Evolutionary conservation across 1,140 invertebrate genomes (phyloP).

Genomic region (Pogonomyrmex californicus): DNA sequence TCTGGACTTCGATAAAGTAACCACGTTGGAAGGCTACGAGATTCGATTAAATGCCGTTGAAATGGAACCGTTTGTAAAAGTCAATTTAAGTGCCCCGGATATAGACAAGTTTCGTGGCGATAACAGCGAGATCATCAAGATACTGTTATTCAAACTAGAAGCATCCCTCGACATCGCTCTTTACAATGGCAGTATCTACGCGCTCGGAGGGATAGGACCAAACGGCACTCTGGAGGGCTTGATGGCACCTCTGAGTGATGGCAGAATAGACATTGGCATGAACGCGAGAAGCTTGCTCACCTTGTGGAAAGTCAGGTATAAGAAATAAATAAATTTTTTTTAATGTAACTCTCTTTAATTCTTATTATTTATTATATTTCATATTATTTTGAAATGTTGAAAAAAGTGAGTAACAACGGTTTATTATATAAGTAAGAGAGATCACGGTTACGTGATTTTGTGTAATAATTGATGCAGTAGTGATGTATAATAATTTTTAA

Average conservation of each 20-base stretch:
- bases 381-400: too few species aligned
- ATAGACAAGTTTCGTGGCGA: constrained; percentile 60
- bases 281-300: constrained; percentile 35
- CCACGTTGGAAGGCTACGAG: constrained; percentile 51
- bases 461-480: too few species aligned
- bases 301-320: constrained; percentile 63
- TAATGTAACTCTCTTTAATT: too few species aligned
- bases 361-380: too few species aligned
- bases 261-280: constrained; percentile 69
- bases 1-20: constrained; percentile 65
- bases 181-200: not conserved
- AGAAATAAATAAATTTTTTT: not conserved
- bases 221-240: constrained; percentile 60
- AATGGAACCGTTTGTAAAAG: constrained; percentile 24
- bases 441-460: not conserved
- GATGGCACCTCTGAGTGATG: constrained; percentile 47
- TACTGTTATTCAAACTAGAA: constrained; percentile 55
- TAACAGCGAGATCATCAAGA: constrained; percentile 60
- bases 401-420: too few species aligned
- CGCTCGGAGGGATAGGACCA: constrained; percentile 46
- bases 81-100: constrained; percentile 2
- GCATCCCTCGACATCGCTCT: constrained; percentile 28
- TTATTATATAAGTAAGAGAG: not conserved
- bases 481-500: not conserved
- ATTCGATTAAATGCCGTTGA: constrained; percentile 61